A percentile compares a stretch with the other conserved stretches of the same genome.
Evolutionary conservation across 2,797 vertebrate genomes (phyloP).

Genomic region (Halcyon leucocephala): DNA sequence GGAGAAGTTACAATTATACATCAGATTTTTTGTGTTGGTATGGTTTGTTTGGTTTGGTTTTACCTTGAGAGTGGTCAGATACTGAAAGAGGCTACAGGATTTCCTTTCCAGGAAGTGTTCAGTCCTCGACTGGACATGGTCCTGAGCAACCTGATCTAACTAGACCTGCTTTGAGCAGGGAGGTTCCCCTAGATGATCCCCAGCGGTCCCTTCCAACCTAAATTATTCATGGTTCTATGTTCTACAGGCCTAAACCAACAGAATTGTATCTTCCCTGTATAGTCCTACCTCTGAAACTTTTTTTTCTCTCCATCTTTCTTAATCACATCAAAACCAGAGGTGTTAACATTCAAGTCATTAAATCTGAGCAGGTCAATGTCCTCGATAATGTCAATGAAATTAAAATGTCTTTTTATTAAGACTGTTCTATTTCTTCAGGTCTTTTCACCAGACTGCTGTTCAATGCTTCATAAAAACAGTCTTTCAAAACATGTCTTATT

Average conservation of each 20-base stretch:
- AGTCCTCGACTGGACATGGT: neutral
- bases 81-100: neutral
- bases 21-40: neutral
- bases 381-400: constrained; percentile 13
- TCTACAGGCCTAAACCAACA: neutral
- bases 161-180: neutral
- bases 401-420: constrained; percentile 27
- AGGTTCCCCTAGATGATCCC: neutral
- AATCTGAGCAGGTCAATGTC: constrained; percentile 8
- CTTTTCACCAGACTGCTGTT: neutral
- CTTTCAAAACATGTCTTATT: neutral
- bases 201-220: neutral
- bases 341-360: neutral
- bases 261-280: neutral
- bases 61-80: neutral
- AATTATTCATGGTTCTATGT: neutral
- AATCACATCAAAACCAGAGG: constrained; percentile 13
- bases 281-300: neutral
- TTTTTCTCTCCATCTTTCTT: neutral
- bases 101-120: neutral
- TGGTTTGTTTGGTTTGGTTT: neutral
- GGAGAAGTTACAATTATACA: neutral
- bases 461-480: neutral
- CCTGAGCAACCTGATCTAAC: neutral
- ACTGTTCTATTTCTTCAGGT: neutral